phyloP scores from a whole-genome alignment of 2,113 vertebrate species.

The Melanostigma gelatinosum region DNA sequence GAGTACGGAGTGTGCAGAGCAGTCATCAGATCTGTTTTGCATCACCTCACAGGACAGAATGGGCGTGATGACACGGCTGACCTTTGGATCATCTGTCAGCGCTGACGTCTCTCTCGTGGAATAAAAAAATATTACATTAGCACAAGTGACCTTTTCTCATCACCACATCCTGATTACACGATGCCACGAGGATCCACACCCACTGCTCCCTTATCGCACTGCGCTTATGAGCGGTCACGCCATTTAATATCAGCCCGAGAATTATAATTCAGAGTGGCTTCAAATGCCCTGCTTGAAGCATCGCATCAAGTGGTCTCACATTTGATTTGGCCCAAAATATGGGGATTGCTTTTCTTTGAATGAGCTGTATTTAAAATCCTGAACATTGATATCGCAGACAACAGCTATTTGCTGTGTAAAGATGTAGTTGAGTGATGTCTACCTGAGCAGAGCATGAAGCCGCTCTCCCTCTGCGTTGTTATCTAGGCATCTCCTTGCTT shows the following conservation, averaged over 20 bases:
- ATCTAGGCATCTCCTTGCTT: too few species aligned
- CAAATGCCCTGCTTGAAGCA: conserved; percentile 9
- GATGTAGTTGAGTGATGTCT: too few species aligned
- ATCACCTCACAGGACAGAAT: conserved; percentile 61
- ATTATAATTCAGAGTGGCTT: conserved; percentile 40
- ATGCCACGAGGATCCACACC: conserved; percentile 54
- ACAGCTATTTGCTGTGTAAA: too few species aligned
- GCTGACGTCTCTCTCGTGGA: conserved; percentile 54
- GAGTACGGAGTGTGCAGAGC: conserved; percentile 30
- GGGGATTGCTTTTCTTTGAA: not conserved
- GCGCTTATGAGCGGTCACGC: conserved; percentile 37
- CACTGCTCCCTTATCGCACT: conserved; percentile 31
- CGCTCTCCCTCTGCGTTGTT: too few species aligned
- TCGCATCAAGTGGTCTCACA: conserved; percentile 32
- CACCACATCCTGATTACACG: conserved; percentile 65
- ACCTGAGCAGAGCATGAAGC: too few species aligned
- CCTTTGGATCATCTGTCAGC: conserved; percentile 72
- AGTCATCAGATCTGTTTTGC: conserved; percentile 68
- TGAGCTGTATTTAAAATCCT: too few species aligned
- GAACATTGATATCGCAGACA: too few species aligned
- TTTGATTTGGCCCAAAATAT: not conserved
- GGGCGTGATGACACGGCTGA: conserved; percentile 64
- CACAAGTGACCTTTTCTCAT: conserved; percentile 76
- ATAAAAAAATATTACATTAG: conserved; percentile 73
- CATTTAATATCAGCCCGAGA: conserved; percentile 44